A percentile compares a stretch with the other conserved stretches of the same genome.
Conservation (phyloP, 2,888 invertebrate genomes). For the Polietes domitor region DNA sequence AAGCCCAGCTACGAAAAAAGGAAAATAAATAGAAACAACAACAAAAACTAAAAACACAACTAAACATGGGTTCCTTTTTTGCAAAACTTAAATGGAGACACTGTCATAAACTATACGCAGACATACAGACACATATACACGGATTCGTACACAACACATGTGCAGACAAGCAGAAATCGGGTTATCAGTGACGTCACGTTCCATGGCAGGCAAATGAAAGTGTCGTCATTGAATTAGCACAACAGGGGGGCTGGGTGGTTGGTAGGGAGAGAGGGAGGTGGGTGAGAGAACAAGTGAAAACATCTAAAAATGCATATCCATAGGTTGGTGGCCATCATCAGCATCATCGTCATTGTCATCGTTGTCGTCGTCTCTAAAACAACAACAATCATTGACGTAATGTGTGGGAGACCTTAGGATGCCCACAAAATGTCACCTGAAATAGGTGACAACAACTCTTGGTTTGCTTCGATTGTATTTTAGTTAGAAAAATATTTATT, state of each 20-base stretch:
- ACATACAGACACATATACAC: background rate
- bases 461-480: background rate
- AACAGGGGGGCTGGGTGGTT: background rate
- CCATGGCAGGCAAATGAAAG: conserved; percentile 26
- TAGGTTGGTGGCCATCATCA: conserved; percentile 5
- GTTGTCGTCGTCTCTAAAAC: background rate
- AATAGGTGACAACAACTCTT: background rate
- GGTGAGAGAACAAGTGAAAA: background rate
- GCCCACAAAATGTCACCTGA: background rate
- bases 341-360: background rate
- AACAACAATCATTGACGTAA: background rate
- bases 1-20: background rate
- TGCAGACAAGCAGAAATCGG: conserved; percentile 35
- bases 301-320: background rate
- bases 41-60: background rate
- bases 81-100: conserved; percentile 14
- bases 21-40: too few species aligned
- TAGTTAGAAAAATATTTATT: background rate
- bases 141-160: conserved; percentile 6
- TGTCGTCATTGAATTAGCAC: conserved; percentile 60
- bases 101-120: conserved; percentile 9
- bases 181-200: conserved; percentile 59
- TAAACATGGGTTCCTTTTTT: conserved; percentile 6
- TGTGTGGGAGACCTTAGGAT: background rate
- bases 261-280: background rate